A percentile compares a stretch with the other conserved stretches of the same genome.
Evolutionary conservation across 2,888 invertebrate species (phyloP).

Genomic region (Cremastobaeus sp.): DNA sequence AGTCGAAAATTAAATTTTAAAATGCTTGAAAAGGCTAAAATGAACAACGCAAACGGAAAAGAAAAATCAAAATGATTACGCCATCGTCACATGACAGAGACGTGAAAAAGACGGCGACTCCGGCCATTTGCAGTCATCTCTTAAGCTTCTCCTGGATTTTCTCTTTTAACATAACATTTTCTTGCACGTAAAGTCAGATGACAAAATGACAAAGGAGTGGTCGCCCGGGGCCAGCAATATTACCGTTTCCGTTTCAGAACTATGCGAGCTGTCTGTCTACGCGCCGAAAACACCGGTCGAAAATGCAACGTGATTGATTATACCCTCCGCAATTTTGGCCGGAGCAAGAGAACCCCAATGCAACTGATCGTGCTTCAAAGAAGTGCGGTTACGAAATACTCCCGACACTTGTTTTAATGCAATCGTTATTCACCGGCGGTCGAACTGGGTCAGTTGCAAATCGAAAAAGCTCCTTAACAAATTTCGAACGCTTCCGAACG

Average conservation of each 20-base stretch:
- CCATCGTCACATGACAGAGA: constrained; percentile 32
- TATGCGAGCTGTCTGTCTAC: constrained; percentile 73
- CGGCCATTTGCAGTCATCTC: constrained; percentile 45
- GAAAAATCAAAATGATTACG: no score
- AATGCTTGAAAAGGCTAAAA: no score
- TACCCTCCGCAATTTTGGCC: constrained; percentile 75
- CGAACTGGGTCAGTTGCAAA: constrained; percentile 48
- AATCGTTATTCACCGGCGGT: constrained; percentile 18
- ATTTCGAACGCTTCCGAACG: constrained; percentile 13
- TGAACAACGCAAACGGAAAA: no score
- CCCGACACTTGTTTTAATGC: constrained; percentile 15
- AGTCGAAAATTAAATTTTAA: no score
- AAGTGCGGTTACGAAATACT: constrained; percentile 42
- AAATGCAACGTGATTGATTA: constrained; percentile 77
- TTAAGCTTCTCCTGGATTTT: constrained; percentile 54
- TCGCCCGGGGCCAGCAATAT: constrained; percentile 75
- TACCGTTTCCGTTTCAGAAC: constrained; percentile 77
- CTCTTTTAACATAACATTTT: constrained; percentile 54
- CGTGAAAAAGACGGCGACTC: constrained; percentile 50
- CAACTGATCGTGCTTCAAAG: constrained; percentile 49
- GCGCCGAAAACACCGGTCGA: constrained; percentile 61
- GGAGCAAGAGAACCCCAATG: constrained; percentile 59
- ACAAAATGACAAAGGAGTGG: constrained; percentile 77
- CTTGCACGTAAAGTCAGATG: constrained; percentile 65
- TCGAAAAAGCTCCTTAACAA: constrained; percentile 27